Base-by-base conservation (phyloP, 1,140 invertebrate genomes). In the Drosophila ambigua region DNA sequence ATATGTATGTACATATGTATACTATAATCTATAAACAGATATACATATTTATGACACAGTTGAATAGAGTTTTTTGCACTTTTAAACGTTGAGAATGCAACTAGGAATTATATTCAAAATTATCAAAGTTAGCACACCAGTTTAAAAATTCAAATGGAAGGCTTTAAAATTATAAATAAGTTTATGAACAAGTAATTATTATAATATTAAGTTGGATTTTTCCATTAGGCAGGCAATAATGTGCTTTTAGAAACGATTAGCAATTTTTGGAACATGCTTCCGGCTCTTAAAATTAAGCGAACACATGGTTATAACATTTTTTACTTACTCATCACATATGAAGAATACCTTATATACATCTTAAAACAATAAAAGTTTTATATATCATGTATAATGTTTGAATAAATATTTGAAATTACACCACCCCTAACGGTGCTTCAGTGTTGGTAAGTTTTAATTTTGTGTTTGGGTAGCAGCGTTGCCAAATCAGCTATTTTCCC, bases 121-220 rank as follows among this genome's bases (percentile, higher is more conserved):
- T 72, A 73, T 72, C 74, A 63, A 57, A 55, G 43, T 78, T 71
- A 60, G 67, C 63, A 85, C 78, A 63, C 81, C 45, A 65, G 73
- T 71, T 76, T 53, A 61, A 76, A 20, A 59, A 77, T 69, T 79
- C 31, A 67, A 65, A 60, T 64, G 28, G 68, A 85, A 71, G 82
- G 82, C 82, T 85, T 85, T 85, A 85, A 85, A 78, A 81, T 85
- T 78, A 87, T 55, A 67, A 61, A 35, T 75, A 81, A 64, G 69
- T 77, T 85, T 52, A 60, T 65, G 49, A 53, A 59, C 60, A 68
- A 68, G 49, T 55, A 59, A 59, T 57, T 72, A 68, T 68, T 41
- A 51, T 60, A 72, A 72, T 53, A 46, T 68, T 83, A 65, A 44
- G 57, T 72, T 78, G 76, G 73, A 61, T 61, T 61, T 83, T 80